These are phyloP conservation scores for Drosophila melanica DNA, from an alignment of 1,140 invertebrate species.

Conservation along the genomic window DNA sequence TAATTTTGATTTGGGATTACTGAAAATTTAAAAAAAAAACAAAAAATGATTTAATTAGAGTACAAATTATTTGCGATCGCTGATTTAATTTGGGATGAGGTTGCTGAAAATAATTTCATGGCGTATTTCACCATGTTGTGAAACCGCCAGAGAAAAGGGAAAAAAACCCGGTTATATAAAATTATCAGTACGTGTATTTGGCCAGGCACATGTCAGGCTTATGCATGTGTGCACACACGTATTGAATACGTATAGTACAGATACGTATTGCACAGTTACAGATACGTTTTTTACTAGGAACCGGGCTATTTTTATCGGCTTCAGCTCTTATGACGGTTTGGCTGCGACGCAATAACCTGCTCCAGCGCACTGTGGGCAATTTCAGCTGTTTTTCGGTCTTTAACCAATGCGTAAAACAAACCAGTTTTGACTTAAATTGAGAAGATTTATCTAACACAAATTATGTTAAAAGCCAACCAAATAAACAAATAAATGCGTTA, in stretches of 20 bases:
- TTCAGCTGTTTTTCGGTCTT: no score
- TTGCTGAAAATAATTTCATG: neutral
- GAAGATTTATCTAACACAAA: no score
- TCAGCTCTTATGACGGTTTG: slow-evolving; percentile 19
- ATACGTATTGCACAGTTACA: neutral
- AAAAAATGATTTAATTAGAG: slow-evolving; percentile 13
- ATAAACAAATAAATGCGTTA: no score
- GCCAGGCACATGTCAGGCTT: neutral
- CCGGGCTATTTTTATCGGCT: slow-evolving; percentile 1
- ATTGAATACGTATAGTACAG: neutral
- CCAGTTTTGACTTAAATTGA: no score
- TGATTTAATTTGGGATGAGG: slow-evolving; percentile 1
- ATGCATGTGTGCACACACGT: neutral
- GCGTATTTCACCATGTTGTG: slow-evolving; percentile 53
- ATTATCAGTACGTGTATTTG: neutral
- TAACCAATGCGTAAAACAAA: no score
- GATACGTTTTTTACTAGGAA: neutral
- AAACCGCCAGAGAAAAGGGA: slow-evolving; percentile 16
- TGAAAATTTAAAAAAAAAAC: neutral
- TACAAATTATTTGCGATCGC: neutral
- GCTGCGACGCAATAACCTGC: slow-evolving; percentile 45
- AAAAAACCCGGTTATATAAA: neutral
- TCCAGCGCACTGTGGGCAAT: neutral
- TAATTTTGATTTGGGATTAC: no score
- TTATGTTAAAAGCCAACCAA: no score